Evolutionary conservation across 1,140 invertebrate genomes (phyloP), one percentile per base, ranked within the genome.

Genomic region (Physella acuta): DNA sequence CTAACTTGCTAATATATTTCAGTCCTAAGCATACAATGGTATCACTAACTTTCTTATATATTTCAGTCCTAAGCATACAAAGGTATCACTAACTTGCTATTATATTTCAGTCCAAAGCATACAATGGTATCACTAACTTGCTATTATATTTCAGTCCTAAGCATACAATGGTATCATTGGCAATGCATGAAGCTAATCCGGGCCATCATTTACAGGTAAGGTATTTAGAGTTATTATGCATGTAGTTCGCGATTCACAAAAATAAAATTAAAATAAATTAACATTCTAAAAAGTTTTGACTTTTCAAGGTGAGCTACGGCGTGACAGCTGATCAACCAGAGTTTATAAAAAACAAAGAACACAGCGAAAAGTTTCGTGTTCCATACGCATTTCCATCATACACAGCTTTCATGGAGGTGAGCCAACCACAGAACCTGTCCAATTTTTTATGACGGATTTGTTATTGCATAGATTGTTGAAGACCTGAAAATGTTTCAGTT

Each of bases 311-410:
- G 30, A 78, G 72, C 59, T 74, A 74, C 68, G 62, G 60, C 5
- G 65, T 75, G 26, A 75, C 71, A 24, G 73, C 77, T 2, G 71
- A 70, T 34, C 34, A 82, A 17, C 82, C 82, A 1, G 70, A 75
- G 28, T 84, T 83, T 72, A 66, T 80, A 51, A 75, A 73, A 44
- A 71, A 76, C 66, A 72, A 71, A 8, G 76, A 84, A 55, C 77
- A 75, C 70, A 73, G 73, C n/a, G 73, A 79, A 17, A 79, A 79
- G 44, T 77, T 72, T 33, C 74, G 79, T 52, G 75, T 76, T n/a
- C 86, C 86, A 8, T 80, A 84, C 31, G 76, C 81, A 33, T 86
- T 87, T 63, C 85, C 86, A 16, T 79, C 81, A 17, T 79, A 85
- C 71, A 82, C 84, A 0, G 82, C 82, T 3, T 85, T 82, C 65